These are phyloP conservation scores for Micronisus gabar DNA, from an alignment of 2,113 vertebrate genomes.

Conservation along the genomic window DNA sequence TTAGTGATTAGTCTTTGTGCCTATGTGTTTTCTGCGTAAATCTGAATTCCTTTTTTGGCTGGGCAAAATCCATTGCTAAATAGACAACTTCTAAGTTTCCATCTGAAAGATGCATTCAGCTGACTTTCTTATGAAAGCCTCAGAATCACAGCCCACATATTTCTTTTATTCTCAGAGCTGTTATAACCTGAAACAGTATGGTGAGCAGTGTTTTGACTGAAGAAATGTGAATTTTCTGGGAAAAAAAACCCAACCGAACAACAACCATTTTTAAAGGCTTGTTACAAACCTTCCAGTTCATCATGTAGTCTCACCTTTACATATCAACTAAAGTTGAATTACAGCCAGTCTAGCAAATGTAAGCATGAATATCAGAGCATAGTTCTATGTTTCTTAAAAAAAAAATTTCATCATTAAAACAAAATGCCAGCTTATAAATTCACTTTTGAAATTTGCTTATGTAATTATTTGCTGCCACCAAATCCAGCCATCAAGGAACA, in stretches of 20 bases:
- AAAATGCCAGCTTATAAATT: neutral
- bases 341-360: neutral
- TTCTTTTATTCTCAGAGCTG: neutral
- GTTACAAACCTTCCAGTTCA: neutral
- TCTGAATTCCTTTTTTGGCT: neutral
- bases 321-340: neutral
- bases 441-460: neutral
- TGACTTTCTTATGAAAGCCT: neutral
- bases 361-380: neutral
- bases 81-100: neutral
- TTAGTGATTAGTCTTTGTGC: neutral
- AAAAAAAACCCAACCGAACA: rapidly evolving
- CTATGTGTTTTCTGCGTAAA: neutral
- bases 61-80: neutral
- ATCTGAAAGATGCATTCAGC: neutral
- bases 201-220: neutral
- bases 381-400: neutral
- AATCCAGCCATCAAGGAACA: neutral
- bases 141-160: neutral
- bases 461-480: neutral
- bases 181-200: neutral
- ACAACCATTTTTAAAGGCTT: neutral
- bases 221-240: neutral
- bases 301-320: neutral
- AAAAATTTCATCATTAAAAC: neutral